Evolutionary conservation across 2,797 vertebrate species (phyloP).

Genomic region (Muscicapa comitata): DNA sequence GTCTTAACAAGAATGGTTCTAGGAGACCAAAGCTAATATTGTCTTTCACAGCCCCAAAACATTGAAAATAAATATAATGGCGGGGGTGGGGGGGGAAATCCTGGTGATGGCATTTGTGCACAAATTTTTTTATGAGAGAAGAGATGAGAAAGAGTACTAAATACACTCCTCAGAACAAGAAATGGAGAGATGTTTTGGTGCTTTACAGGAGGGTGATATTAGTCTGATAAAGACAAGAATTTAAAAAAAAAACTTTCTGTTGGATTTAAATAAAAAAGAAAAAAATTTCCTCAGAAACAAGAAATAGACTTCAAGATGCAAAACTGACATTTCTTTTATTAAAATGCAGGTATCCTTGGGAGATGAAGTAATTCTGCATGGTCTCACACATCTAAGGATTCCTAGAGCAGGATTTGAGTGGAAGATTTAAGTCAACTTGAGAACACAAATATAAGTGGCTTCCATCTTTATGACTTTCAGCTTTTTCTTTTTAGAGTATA

Average conservation of each 20-base stretch:
- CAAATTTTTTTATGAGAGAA: neutral
- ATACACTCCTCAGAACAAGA: neutral
- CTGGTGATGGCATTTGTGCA: neutral
- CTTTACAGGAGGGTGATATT: neutral
- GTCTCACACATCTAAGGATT: neutral
- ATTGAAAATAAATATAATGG: neutral
- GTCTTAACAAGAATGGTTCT: neutral
- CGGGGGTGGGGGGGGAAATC: rapidly evolving
- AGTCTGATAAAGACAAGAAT: neutral
- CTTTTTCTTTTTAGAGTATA: neutral
- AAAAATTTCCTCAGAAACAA: neutral
- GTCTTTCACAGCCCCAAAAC: neutral
- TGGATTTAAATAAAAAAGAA: neutral
- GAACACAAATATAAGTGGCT: neutral
- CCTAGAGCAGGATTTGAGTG: neutral
- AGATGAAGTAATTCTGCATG: neutral
- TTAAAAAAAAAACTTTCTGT: neutral
- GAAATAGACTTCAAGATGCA: neutral
- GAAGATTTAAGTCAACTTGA: neutral
- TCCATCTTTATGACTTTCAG: neutral
- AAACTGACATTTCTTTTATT: neutral
- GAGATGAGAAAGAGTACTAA: neutral
- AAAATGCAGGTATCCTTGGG: neutral
- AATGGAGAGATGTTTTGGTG: neutral
- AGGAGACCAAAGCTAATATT: neutral